Conservation (phyloP, 1,140 invertebrate genomes). For the Dendrolimus punctatus region DNA sequence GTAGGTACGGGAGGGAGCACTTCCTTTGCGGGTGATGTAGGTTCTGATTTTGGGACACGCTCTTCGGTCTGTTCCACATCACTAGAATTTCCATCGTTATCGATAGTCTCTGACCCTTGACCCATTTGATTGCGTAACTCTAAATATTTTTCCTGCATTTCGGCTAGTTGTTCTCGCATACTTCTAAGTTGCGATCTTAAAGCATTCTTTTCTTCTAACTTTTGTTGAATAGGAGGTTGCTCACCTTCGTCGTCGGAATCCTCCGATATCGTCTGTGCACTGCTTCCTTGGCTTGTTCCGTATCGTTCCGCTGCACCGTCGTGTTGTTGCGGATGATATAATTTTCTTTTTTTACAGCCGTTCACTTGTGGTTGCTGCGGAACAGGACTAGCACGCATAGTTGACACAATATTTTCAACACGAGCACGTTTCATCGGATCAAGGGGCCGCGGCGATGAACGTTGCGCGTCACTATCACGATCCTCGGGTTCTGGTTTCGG, state of each 20-base stretch:
- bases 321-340: slow-evolving; percentile 97
- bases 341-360: slow-evolving; percentile 95
- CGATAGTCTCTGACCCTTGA: slow-evolving; percentile 81
- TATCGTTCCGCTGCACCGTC: slow-evolving; percentile 81
- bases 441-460: slow-evolving; percentile 71
- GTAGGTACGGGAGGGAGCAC: slow-evolving; percentile 70
- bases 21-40: slow-evolving; percentile 73
- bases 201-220: slow-evolving; percentile 87
- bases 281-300: slow-evolving; percentile 65
- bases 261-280: slow-evolving; percentile 72
- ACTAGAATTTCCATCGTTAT: slow-evolving; percentile 81
- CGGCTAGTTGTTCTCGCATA: slow-evolving; percentile 90
- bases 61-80: slow-evolving; percentile 77
- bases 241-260: slow-evolving; percentile 84
- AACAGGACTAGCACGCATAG: slow-evolving; percentile 89
- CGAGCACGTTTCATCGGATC: slow-evolving; percentile 89
- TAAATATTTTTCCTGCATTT: slow-evolving; percentile 93
- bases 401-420: slow-evolving; percentile 95
- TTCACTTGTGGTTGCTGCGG: slow-evolving; percentile 84
- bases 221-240: slow-evolving; percentile 83
- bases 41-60: slow-evolving; percentile 71
- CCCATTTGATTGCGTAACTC: slow-evolving; percentile 89
- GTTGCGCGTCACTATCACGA: slow-evolving; percentile 71
- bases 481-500: slow-evolving; percentile 80
- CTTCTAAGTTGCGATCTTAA: slow-evolving; percentile 88